Base-by-base conservation (phyloP, 2,888 invertebrate genomes). In the Cartodere bifasciata region DNA sequence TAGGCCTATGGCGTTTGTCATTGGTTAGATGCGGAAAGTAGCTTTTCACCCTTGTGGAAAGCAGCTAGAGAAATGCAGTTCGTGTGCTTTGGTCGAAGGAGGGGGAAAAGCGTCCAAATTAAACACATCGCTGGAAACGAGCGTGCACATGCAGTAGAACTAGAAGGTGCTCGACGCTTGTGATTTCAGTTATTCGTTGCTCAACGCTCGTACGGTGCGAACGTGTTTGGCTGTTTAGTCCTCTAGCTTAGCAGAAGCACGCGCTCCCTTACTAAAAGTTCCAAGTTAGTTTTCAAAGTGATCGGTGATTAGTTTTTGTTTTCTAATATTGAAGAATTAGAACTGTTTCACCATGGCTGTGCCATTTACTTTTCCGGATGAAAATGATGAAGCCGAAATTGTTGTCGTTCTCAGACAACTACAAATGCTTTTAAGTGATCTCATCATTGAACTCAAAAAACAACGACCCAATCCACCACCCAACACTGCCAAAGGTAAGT, bases 271-370 rank as follows among this genome's bases (percentile, higher is more conserved):
- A n/a, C n/a, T n/a, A n/a, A n/a, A n/a, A n/a, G n/a, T n/a, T n/a
- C n/a, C n/a, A n/a, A n/a, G n/a, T n/a, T n/a, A n/a, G n/a, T n/a
- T n/a, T n/a, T n/a, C n/a, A n/a, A n/a, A n/a, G n/a, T n/a, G n/a
- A n/a, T n/a, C n/a, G n/a, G n/a, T n/a, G n/a, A n/a, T n/a, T n/a
- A n/a, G n/a, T n/a, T n/a, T 28, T 29, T 23, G 4, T 29, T 38
- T 21, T 23, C 16, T 29, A 16, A 27, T 29, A 31, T 28, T 27
- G n/a, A n/a, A n/a, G n/a, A n/a, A n/a, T n/a, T n/a, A n/a, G n/a
- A n/a, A n/a, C n/a, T n/a, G n/a, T n/a, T n/a, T 38, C 39, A 41
- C 33, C 29, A 60, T 60, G 60, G 60, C 60, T 37, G 55, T 59
- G 47, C 60, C 60, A 22, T 58, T 60, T 42, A 47, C 47, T 34